Evolutionary conservation across 1,140 invertebrate genomes (phyloP), one percentile per base, ranked within the genome.

Genomic region (Onthophagus taurus): DNA sequence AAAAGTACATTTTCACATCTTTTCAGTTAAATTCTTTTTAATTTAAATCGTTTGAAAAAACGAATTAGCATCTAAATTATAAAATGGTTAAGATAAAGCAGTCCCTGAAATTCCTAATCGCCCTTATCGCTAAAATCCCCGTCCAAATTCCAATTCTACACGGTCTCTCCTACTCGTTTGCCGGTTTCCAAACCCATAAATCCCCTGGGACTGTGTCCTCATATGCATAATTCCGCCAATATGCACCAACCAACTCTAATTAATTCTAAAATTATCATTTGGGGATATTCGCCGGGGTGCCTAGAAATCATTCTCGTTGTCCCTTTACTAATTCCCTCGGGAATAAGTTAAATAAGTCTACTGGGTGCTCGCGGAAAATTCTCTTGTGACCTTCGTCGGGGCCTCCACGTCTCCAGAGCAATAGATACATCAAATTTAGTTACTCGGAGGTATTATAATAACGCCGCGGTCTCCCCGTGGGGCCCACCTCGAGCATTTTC

Each of bases 261-360:
- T 52, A 52, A 52, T 52, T 52, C 43, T 45, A 52, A 50, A 19
- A 21, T 39, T 39, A 23, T 23, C 23, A 29, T 13, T 17, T 39
- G 29, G 29, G 23, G 12, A 13, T 46, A 44, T 38, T 13, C 44
- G 31, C 44, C 21, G 16, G 43, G 42, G 31, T 31, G 45, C 42
- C 38, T 45, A 8, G 31, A n/a, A n/a, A n/a, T n/a, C n/a, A n/a
- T n/a, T 33, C 31, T 17, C 13, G 34, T 19, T 17, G 23, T 18
- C 12, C 37, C 9, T 29, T 14, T 39, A 39, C 23, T 39, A 39
- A 64, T 64, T 64, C 62, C 62, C 62, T 44, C 35, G 62, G 62
- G 62, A 64, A 57, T 61, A 59, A 55, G 23, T 52, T 44, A 50
- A 58, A 58, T 54, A 55, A 57, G 53, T 56, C 58, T 51, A 53